These are phyloP conservation scores for Lerema accius DNA, from an alignment of 1,140 invertebrate species.

Conservation along the genomic window DNA sequence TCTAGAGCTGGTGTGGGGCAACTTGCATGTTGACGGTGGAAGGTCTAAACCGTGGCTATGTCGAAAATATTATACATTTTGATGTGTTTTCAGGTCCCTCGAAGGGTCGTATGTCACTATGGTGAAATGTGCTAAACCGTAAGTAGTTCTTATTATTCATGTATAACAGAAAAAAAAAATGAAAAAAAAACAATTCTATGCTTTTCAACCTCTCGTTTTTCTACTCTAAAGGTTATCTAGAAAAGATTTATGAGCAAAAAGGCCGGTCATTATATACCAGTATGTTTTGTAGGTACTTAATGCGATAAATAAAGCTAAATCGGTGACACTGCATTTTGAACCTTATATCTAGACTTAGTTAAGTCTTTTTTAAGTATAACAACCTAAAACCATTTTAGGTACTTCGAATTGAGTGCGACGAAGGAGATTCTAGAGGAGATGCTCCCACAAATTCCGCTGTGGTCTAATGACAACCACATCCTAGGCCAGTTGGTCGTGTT, in stretches of 20 bases:
- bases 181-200: too few species aligned
- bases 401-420: conserved; percentile 90
- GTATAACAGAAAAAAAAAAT: too few species aligned
- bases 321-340: too few species aligned
- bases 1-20: conserved; percentile 28
- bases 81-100: conserved; percentile 66
- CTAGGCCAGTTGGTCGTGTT: conserved; percentile 89
- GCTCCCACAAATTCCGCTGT: conserved; percentile 90
- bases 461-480: conserved; percentile 83
- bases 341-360: too few species aligned
- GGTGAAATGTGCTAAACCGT: conserved; percentile 81
- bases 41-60: background rate
- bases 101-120: conserved; percentile 78
- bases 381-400: conserved; percentile 85
- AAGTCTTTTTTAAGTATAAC: too few species aligned
- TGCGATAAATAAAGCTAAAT: too few species aligned
- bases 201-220: too few species aligned
- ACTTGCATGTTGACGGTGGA: conserved; percentile 31
- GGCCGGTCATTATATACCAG: too few species aligned
- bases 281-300: too few species aligned
- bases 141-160: conserved; percentile 53
- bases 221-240: too few species aligned
- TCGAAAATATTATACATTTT: conserved; percentile 15
- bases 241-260: too few species aligned
- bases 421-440: conserved; percentile 95